Percentiles rank a stretch among this genome's conserved stretches.
Evolutionary conservation across 2,888 invertebrate genomes (phyloP).

Genomic region (Danaus chrysippus): DNA sequence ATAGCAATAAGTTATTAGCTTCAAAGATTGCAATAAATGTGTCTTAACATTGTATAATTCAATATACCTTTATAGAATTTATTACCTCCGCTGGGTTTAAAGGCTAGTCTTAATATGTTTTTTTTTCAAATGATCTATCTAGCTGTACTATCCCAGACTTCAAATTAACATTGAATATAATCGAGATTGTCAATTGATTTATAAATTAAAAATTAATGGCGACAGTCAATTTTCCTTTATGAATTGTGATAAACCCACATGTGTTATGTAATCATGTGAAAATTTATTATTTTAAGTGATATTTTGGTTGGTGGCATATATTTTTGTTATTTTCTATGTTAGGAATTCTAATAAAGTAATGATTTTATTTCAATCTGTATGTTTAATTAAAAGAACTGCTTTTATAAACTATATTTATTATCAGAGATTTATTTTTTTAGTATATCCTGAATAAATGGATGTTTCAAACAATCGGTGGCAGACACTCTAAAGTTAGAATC

Average conservation of each 20-base stretch:
- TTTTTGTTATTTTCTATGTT: constrained; percentile 69
- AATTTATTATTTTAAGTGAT: constrained; percentile 57
- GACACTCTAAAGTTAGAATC: constrained; percentile 94
- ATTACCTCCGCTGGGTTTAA: too few relatives aligned
- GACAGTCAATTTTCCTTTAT: constrained; percentile 54
- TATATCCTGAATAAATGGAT: constrained; percentile 88
- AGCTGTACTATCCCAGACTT: neutral
- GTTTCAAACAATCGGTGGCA: constrained; percentile 92
- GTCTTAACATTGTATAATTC: neutral
- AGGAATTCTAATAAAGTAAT: constrained; percentile 58
- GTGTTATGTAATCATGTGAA: constrained; percentile 42
- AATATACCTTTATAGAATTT: too few relatives aligned
- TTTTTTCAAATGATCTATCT: constrained; percentile 11
- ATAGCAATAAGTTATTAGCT: neutral
- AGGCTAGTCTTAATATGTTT: constrained; percentile 18
- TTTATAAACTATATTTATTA: constrained; percentile 31
- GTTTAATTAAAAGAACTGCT: constrained; percentile 40
- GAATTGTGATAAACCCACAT: constrained; percentile 64
- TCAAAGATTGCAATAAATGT: constrained; percentile 1
- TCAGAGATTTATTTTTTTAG: constrained; percentile 43
- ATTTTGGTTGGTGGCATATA: constrained; percentile 68
- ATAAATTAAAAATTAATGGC: constrained; percentile 23
- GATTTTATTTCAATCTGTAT: constrained; percentile 53
- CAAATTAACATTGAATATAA: neutral
- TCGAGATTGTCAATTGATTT: constrained; percentile 28